phyloP scores from a whole-genome alignment of 1,140 invertebrate genomes.

The Zophobas morio region DNA sequence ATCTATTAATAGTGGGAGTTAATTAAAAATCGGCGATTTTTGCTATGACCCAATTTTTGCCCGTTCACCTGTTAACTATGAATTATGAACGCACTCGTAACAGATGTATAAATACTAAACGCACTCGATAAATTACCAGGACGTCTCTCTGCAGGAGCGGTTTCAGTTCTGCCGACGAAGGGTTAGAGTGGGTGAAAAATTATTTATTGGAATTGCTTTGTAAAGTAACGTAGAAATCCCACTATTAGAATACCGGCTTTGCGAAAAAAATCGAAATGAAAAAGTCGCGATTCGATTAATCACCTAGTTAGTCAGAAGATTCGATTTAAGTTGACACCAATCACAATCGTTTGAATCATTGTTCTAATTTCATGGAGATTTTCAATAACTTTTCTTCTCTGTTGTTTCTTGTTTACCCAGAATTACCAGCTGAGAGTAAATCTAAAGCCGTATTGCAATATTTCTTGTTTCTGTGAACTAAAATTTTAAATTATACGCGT shows the following conservation, averaged over 20 bases:
- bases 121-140: slow-evolving; percentile 47
- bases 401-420: slow-evolving; percentile 17
- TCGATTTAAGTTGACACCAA: not conserved
- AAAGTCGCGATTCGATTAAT: slow-evolving; percentile 22
- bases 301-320: not conserved
- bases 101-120: slow-evolving; percentile 54
- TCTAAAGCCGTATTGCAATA: not conserved
- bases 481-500: slow-evolving; percentile 31
- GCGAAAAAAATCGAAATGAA: not conserved
- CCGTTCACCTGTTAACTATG: slow-evolving; percentile 55
- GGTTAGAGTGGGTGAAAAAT: slow-evolving; percentile 44
- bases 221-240: slow-evolving; percentile 25
- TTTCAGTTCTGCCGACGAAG: slow-evolving; percentile 39
- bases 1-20: slow-evolving; percentile 6
- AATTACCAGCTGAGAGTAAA: not conserved
- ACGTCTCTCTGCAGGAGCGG: slow-evolving; percentile 37
- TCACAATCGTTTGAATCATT: too few relatives aligned
- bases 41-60: slow-evolving; percentile 43
- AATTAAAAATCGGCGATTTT: slow-evolving; percentile 17
- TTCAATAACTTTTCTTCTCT: slow-evolving; percentile 9
- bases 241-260: not conserved
- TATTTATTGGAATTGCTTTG: slow-evolving; percentile 39
- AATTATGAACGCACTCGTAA: slow-evolving; percentile 53
- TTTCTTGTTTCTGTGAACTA: slow-evolving; percentile 9
- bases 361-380: slow-evolving; percentile 17